A percentile compares a stretch with the other conserved stretches of the same genome.
phyloP scores from a whole-genome alignment of 2,797 vertebrate species.

The Peromyscus nudipes region DNA sequence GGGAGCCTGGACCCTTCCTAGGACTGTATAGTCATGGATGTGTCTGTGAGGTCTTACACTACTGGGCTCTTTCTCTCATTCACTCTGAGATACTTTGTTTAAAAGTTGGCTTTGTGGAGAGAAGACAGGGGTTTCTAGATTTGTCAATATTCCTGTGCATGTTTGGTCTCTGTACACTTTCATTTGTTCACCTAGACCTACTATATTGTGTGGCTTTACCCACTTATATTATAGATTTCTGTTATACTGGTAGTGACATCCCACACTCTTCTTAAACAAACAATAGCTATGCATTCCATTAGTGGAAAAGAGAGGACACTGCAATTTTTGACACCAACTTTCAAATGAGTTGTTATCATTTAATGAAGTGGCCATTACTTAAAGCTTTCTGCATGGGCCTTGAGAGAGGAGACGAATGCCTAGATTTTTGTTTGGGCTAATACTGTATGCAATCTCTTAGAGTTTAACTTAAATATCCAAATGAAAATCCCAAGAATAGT shows the following conservation, averaged over 20 bases:
- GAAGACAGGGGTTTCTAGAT: conserved; percentile 39
- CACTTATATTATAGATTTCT: conserved; percentile 62
- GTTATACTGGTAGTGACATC: conserved; percentile 61
- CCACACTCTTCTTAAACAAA: conserved; percentile 75
- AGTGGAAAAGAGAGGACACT: conserved; percentile 62
- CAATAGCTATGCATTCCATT: conserved; percentile 65
- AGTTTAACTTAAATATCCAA: neutral
- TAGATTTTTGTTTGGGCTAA: neutral
- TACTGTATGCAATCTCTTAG: neutral
- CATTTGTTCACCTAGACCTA: neutral
- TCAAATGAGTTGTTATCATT: neutral
- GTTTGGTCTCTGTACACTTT: neutral
- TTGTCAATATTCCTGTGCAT: neutral
- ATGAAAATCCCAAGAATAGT: neutral
- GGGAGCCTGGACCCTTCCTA: neutral
- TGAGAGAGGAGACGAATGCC: neutral
- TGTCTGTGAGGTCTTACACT: neutral
- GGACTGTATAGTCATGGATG: neutral
- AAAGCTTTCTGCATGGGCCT: neutral
- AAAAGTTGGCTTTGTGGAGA: conserved; percentile 13
- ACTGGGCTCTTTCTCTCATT: neutral
- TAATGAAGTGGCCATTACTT: neutral
- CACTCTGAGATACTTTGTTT: neutral
- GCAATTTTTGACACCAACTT: conserved; percentile 67
- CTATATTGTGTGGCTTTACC: neutral